Percentiles rank a stretch among this genome's conserved stretches.
These are phyloP conservation scores for Yoshiicerus persimilis DNA, from an alignment of 1,140 invertebrate species.

Conservation along the genomic window DNA sequence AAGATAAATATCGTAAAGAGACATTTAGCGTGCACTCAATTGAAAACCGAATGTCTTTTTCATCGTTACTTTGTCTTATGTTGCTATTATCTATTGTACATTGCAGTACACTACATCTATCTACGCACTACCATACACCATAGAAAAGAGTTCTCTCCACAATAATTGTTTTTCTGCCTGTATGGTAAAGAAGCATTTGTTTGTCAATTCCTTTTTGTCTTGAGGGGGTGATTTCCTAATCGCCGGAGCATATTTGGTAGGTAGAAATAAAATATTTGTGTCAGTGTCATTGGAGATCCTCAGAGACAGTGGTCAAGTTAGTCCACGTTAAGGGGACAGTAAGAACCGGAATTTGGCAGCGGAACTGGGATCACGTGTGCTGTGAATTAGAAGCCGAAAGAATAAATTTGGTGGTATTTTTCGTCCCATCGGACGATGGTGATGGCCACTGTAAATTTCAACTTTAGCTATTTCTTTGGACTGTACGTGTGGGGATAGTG, in stretches of 20 bases:
- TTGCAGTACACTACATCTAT: no score
- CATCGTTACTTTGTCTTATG: no score
- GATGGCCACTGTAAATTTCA: slow-evolving; percentile 49
- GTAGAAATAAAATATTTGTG: background rate
- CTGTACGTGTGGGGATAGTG: slow-evolving; percentile 32
- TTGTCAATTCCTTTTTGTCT: background rate
- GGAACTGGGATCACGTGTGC: slow-evolving; percentile 6
- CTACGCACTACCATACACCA: no score
- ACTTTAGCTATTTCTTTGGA: slow-evolving; percentile 43
- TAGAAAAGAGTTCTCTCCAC: no score
- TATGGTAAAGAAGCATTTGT: no score
- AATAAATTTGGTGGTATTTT: slow-evolving; percentile 45
- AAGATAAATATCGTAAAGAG: no score
- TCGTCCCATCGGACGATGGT: slow-evolving; percentile 46
- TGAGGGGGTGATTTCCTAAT: background rate
- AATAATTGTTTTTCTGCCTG: background rate
- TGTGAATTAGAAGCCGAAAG: slow-evolving; percentile 14
- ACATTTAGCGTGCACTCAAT: no score
- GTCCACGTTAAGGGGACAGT: background rate
- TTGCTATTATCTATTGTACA: no score
- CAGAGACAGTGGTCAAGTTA: background rate
- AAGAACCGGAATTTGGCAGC: background rate
- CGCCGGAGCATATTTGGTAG: background rate
- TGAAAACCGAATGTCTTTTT: no score
- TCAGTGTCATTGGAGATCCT: background rate